Conservation (phyloP, 2,888 invertebrate species). For the Bellardia pandia region DNA sequence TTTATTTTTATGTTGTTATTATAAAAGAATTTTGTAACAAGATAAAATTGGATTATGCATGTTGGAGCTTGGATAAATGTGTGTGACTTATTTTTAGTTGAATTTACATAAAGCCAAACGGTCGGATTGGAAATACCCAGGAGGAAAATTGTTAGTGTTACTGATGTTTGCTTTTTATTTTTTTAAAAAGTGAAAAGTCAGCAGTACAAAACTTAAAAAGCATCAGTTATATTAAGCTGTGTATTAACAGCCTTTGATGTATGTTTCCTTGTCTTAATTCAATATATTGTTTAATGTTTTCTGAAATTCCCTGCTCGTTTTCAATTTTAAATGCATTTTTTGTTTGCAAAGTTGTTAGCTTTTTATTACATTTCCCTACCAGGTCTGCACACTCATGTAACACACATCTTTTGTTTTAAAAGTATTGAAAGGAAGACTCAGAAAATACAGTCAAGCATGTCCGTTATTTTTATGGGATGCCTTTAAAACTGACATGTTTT, state of each 20-base stretch:
- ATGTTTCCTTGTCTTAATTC: no score
- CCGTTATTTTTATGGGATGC: conserved; percentile 4
- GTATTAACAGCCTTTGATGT: no score
- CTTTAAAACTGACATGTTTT: conserved; percentile 10
- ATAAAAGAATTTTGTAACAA: conserved; percentile 11
- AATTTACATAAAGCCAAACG: background rate
- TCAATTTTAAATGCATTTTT: no score
- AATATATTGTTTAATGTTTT: no score
- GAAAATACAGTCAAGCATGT: background rate
- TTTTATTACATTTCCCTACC: no score
- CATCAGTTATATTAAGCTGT: no score
- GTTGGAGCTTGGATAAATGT: background rate
- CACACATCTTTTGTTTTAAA: background rate
- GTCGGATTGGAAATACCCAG: background rate
- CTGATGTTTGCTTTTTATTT: no score
- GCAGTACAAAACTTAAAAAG: no score
- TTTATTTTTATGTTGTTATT: conserved; percentile 18
- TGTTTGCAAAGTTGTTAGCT: no score
- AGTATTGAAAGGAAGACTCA: background rate
- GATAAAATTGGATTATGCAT: conserved; percentile 14
- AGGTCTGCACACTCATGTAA: no score
- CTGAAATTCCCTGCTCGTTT: no score
- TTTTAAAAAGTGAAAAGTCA: no score
- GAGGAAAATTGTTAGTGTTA: background rate
- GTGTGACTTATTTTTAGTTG: background rate